Conservation (phyloP, 53 echinoderm and acorn worm species). For the Arbacia lixula region DNA sequence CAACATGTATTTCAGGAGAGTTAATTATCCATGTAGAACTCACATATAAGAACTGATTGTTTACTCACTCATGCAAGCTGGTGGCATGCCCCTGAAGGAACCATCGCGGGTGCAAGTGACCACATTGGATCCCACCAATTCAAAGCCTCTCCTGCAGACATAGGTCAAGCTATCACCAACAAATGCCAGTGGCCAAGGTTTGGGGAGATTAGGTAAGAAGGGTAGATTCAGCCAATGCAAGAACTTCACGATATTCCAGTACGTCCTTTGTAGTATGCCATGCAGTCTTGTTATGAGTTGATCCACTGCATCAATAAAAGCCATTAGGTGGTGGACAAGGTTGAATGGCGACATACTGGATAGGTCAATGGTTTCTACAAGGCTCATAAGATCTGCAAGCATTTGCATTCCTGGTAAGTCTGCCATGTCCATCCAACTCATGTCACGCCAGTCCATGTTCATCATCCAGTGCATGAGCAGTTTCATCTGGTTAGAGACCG, state of each 20-base stretch:
- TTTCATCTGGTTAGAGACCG: conserved; percentile 1
- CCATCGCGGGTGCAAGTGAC: conserved; percentile 9
- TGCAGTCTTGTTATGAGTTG: background rate
- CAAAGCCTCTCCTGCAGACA: conserved; percentile 15
- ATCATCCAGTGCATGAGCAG: background rate
- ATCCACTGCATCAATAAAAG: background rate
- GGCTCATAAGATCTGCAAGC: background rate
- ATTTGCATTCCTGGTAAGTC: background rate
- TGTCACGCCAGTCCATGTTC: background rate
- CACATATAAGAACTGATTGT: too few species aligned
- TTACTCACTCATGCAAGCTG: conserved; percentile 30
- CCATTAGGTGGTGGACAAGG: background rate
- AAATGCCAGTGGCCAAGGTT: background rate
- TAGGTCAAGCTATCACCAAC: conserved; percentile 31
- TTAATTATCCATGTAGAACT: too few species aligned
- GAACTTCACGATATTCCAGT: background rate
- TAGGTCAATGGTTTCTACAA: too few species aligned
- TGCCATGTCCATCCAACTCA: background rate
- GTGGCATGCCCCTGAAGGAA: conserved; percentile 23
- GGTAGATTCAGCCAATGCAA: background rate
- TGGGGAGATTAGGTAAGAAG: background rate
- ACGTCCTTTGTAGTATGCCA: background rate
- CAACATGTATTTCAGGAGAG: too few species aligned
- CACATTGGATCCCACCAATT: conserved; percentile 12
- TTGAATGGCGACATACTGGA: too few species aligned